A percentile compares a stretch with the other conserved stretches of the same genome.
phyloP scores from a whole-genome alignment of 2,888 invertebrate species.

The Monoplex corrugatus region DNA sequence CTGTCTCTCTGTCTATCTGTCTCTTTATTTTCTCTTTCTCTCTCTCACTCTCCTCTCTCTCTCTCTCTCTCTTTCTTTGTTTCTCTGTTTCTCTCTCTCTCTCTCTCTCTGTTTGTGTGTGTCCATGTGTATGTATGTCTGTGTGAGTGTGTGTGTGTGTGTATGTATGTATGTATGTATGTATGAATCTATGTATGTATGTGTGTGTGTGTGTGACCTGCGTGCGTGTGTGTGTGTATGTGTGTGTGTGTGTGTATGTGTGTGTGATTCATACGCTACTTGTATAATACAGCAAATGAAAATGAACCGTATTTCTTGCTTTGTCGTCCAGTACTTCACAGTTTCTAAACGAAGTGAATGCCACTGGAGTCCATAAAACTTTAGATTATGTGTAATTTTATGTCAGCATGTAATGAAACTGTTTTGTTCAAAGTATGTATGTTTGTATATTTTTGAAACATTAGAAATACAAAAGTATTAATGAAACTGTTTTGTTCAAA shows the following conservation, averaged over 20 bases:
- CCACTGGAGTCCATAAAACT: too few relatives aligned
- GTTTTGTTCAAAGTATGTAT: background rate
- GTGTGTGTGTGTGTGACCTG: background rate
- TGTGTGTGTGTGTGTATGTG: background rate
- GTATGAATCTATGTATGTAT: background rate
- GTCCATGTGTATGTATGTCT: background rate
- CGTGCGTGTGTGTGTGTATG: background rate
- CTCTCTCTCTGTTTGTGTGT: background rate
- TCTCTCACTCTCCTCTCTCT: background rate
- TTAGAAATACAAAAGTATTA: too few relatives aligned
- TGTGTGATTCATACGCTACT: background rate
- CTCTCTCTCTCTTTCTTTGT: background rate
- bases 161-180: slow-evolving; percentile 3
- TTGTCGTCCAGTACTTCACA: too few relatives aligned
- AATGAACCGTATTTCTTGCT: too few relatives aligned
- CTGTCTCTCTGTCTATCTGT: background rate
- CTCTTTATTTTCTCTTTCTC: background rate
- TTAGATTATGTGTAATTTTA: too few relatives aligned
- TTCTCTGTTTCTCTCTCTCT: background rate
- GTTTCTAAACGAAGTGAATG: too few relatives aligned
- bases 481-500: too few relatives aligned
- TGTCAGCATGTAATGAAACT: too few relatives aligned
- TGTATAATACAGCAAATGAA: too few relatives aligned
- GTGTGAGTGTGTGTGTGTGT: slow-evolving; percentile 28
- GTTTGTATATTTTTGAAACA: too few relatives aligned